phyloP scores from a whole-genome alignment of 1,140 invertebrate species.

The Drosophila bifasciata region DNA sequence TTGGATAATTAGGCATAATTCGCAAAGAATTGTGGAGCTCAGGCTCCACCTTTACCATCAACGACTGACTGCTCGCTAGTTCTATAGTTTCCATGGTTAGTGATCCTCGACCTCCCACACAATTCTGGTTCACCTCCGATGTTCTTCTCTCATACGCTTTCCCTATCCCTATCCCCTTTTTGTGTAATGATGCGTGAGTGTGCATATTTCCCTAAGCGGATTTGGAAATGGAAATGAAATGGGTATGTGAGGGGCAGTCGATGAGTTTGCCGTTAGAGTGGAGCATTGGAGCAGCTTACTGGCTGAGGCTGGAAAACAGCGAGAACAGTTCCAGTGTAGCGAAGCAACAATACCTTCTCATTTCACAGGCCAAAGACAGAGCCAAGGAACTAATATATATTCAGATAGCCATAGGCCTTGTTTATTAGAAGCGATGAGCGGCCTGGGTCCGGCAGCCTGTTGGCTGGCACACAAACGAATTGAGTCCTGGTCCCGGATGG shows the following conservation, averaged over 20 bases:
- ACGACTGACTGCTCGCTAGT: not conserved
- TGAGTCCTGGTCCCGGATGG: slow-evolving; percentile 89
- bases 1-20: slow-evolving; percentile 22
- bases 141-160: slow-evolving; percentile 17
- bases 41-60: slow-evolving; percentile 2
- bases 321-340: slow-evolving; percentile 11
- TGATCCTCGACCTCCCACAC: not conserved
- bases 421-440: slow-evolving; percentile 85
- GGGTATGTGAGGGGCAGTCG: not conserved
- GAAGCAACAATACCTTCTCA: slow-evolving; percentile 21
- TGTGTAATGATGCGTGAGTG: slow-evolving; percentile 40
- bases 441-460: slow-evolving; percentile 88
- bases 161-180: not conserved
- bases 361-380: not conserved
- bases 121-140: slow-evolving; percentile 8
- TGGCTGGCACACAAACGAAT: slow-evolving; percentile 89
- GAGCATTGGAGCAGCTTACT: slow-evolving; percentile 35
- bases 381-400: slow-evolving; percentile 1
- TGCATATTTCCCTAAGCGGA: slow-evolving; percentile 60
- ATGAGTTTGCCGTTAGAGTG: not conserved
- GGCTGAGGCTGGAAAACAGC: not conserved
- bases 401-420: slow-evolving; percentile 3
- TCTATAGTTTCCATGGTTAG: slow-evolving; percentile 26
- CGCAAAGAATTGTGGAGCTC: too few relatives aligned
- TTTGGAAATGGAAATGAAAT: slow-evolving; percentile 30